Evolutionary conservation across 1,140 invertebrate species (phyloP), one percentile per base, ranked within the genome.

Genomic region (Fopius arisanus): DNA sequence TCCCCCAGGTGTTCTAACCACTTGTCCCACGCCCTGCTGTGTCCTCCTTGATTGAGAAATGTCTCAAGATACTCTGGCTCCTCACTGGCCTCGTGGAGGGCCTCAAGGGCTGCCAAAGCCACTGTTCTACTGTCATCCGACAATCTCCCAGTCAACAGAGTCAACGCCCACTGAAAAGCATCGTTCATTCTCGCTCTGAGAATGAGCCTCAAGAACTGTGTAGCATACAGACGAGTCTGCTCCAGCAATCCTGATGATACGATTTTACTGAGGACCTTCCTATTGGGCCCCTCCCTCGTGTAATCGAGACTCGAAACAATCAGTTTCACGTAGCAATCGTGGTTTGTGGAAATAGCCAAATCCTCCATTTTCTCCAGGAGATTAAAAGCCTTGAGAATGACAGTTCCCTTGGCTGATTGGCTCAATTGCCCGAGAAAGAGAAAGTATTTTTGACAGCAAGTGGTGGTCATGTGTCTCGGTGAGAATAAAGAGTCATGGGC

Each of bases 401-500:
- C 90, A 29, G 93, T 88, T 0, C 96, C 96, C 63, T 91, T 90
- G 41, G 89, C 88, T n/a, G 91, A 91, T 62, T 93, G 92, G 73
- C 93, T 96, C 69, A 98, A 89, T 75, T 95, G 93, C 1, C 97
- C 97, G 65, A 98, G 91, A 79, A 97, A 95, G 1, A 98, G 88
- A 84, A 98, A 99, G 88, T 98, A 98, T 84, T 94, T 94, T 84
- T 97, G 96, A 83, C 95, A 95, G 83, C 96, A 93, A 4, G 96
- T 97, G 75, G 93, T 95, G 65, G 92, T 90, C 89, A 98, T 92
- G 82, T 95, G 94, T 73, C 93, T 92, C 0, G 96, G 96, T 84
- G 95, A 97, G 75, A 98, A 94, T 0, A 97, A 87, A 77, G 95
- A 95, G 82, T 97, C 95, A 80, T 96, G 94, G 0, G 94, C 93